Base-by-base conservation (phyloP, 2,113 vertebrate genomes). In the Podarcis raffonei region DNA sequence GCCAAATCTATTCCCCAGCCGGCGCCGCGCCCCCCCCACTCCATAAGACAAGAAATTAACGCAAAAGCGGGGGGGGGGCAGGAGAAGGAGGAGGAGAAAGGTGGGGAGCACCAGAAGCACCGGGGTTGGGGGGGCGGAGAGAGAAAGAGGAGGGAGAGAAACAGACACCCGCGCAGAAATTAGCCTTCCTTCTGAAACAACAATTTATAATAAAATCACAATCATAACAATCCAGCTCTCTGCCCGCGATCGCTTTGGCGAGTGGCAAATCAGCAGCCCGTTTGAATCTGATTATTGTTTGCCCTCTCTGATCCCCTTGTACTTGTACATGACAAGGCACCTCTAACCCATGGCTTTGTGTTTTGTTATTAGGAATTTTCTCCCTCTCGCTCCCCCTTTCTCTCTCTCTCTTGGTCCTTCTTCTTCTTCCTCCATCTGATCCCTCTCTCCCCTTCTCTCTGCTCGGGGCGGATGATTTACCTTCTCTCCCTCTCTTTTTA, bases 281-380 rank as follows among this genome's bases (percentile, higher is more conserved):
- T 69, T 82, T 77, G 88, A 83, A 83, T 68, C 88, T 87, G 87
- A 91, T 92, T 87, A 92, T 92, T 92, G 94, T 94, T 93, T 97
- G 96, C 96, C 95, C 89, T 86, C 89, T 90, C 92, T 89, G 96
- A 95, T 97, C 96, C 96, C 93, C 84, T 92, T 85, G 91, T 92
- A 94, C 97, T 93, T 96, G 97, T 94, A 95, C 97, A 96, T 98
- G 98, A 97, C 97, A 97, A 97, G 97, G 97, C 97, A 97, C 98
- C 98, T 97, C 97, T 95, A 97, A 97, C 97, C 97, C 97, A 95
- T 94, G 96, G 97, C 97, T 97, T 98, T 98, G 98, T 98, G 97
- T 97, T 94, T 95, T 92, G 94, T 93, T 96, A 95, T 94, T 27
- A 37, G 78, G 77, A 15, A 66, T 87, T 59, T 15, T 42, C 42